Conservation (phyloP, 2,888 invertebrate genomes). For the Holacanthella duospinosa region DNA sequence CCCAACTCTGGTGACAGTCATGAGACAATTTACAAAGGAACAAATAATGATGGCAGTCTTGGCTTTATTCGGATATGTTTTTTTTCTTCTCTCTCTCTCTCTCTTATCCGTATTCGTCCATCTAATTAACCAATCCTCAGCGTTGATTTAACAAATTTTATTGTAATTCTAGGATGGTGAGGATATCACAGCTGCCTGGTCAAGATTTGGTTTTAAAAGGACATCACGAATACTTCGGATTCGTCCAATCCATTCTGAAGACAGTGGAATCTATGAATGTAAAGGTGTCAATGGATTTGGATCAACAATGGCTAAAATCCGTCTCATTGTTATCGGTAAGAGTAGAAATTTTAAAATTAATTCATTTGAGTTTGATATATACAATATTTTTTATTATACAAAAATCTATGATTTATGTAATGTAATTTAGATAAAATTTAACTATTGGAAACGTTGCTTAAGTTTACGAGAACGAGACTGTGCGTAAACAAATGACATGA, state of each 20-base stretch:
- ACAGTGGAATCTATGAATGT: constrained; percentile 36
- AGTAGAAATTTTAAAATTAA: too few species aligned
- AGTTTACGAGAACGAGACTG: too few species aligned
- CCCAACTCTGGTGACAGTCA: too few species aligned
- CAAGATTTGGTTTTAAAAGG: constrained; percentile 24
- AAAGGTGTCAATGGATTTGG: constrained; percentile 37
- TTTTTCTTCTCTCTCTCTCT: background rate
- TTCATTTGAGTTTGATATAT: too few species aligned
- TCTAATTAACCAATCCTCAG: too few species aligned
- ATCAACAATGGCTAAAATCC: constrained; percentile 29
- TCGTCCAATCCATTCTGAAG: constrained; percentile 25
- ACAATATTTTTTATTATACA: too few species aligned
- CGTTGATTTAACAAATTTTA: constrained; percentile 5
- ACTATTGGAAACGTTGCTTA: too few species aligned
- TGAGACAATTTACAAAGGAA: background rate
- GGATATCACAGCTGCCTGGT: constrained; percentile 32
- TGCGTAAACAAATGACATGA: too few species aligned
- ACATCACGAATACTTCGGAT: constrained; percentile 29
- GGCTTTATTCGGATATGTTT: background rate
- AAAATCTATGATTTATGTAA: too few species aligned
- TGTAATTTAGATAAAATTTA: too few species aligned
- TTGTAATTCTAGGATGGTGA: constrained; percentile 36
- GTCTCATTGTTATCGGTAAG: constrained; percentile 34
- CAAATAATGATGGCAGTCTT: background rate
- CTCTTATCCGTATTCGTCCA: too few species aligned